These are phyloP conservation scores for Tragelaphus imberbis DNA, from an alignment of 2,113 vertebrate genomes.

Conservation along the genomic window DNA sequence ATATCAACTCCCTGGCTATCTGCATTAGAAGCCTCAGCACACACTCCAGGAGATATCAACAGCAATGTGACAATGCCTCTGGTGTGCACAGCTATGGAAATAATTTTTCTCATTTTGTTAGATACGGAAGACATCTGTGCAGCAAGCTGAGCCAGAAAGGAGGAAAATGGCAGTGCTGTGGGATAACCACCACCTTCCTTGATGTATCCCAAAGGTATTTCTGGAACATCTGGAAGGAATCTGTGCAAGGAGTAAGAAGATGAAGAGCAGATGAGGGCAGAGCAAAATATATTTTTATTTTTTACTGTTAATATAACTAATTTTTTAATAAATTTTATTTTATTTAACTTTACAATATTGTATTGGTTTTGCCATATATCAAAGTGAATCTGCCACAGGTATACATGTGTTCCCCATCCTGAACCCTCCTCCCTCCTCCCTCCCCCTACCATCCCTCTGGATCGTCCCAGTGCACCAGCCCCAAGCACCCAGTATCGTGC, in stretches of 20 bases:
- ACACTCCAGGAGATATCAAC: conserved; percentile 32
- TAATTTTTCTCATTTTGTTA: conserved; percentile 52
- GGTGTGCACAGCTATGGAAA: conserved; percentile 39
- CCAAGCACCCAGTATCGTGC: too few species aligned
- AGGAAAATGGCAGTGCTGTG: neutral
- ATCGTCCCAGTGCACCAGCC: too few species aligned
- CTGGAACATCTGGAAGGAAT: neutral
- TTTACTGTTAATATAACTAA: conserved; percentile 9
- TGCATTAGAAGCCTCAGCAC: conserved; percentile 39
- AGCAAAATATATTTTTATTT: neutral
- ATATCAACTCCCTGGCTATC: conserved; percentile 29
- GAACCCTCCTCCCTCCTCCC: too few species aligned
- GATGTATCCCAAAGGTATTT: neutral
- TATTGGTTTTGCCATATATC: too few species aligned
- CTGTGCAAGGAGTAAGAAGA: neutral
- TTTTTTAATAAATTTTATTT: too few species aligned
- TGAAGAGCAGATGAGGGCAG: neutral
- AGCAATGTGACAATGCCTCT: conserved; percentile 1
- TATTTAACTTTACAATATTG: too few species aligned
- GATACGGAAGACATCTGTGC: conserved; percentile 57
- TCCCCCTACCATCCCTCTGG: too few species aligned
- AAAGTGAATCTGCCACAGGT: too few species aligned
- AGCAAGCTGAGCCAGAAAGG: conserved; percentile 46
- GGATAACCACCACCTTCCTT: neutral
- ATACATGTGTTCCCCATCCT: too few species aligned